phyloP scores from a whole-genome alignment of 2,888 invertebrate genomes.

The Leptopilina drosophilae region DNA sequence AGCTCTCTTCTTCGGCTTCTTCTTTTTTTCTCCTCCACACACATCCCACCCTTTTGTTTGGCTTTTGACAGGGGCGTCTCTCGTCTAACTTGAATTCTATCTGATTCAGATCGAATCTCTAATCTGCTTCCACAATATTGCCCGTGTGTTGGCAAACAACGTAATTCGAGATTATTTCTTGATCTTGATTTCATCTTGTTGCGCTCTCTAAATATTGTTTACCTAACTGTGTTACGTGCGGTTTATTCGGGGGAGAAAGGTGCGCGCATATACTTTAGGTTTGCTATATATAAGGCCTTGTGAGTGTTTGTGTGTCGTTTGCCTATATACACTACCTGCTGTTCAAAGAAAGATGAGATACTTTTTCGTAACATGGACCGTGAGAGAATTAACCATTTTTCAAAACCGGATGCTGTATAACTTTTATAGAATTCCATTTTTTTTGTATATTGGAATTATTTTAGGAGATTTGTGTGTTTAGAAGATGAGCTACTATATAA shows the following conservation, averaged over 20 bases:
- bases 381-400: conserved; percentile 10
- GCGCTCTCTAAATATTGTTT: conserved; percentile 21
- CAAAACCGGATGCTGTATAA: conserved; percentile 6
- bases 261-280: conserved; percentile 12
- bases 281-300: too few relatives aligned
- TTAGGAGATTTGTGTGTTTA: too few relatives aligned
- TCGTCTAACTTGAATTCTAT: conserved; percentile 32
- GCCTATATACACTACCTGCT: conserved; percentile 26
- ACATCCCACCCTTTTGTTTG: conserved; percentile 29
- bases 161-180: conserved; percentile 66
- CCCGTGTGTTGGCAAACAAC: conserved; percentile 69
- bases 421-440: background rate
- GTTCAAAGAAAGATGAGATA: conserved; percentile 39
- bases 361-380: conserved; percentile 38
- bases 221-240: conserved; percentile 26
- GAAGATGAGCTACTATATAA: too few relatives aligned
- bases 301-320: conserved; percentile 14
- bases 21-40: background rate
- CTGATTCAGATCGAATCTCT: conserved; percentile 36
- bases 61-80: conserved; percentile 32
- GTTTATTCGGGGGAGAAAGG: conserved; percentile 1
- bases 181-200: conserved; percentile 58
- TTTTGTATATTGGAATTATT: too few relatives aligned
- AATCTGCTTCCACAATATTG: conserved; percentile 37
- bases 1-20: too few relatives aligned